A percentile compares a stretch with the other conserved stretches of the same genome.
Conservation (phyloP, 2,797 vertebrate genomes). For the Heliangelus exortis region DNA sequence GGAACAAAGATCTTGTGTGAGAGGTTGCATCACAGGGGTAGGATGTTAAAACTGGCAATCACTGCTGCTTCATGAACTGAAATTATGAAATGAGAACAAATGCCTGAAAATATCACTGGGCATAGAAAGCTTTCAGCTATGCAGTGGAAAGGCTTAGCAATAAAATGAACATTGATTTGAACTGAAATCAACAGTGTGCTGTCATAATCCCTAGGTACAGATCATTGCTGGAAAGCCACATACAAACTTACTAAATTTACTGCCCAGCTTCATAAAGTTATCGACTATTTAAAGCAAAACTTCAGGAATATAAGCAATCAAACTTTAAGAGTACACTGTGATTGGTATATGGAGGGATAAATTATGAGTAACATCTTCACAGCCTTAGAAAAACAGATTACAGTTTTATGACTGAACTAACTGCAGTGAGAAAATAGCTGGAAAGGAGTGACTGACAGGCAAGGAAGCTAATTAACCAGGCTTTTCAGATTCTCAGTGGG, state of each 20-base stretch:
- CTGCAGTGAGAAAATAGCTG: slow-evolving; percentile 42
- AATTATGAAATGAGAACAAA: background rate
- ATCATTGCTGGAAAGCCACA: background rate
- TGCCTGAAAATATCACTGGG: background rate
- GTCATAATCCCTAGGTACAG: background rate
- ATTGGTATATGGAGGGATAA: slow-evolving; percentile 17
- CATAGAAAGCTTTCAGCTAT: background rate
- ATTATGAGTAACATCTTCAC: slow-evolving; percentile 38
- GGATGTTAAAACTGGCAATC: background rate
- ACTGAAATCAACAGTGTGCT: background rate
- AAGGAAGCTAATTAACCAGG: slow-evolving; percentile 52
- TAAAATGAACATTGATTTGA: background rate
- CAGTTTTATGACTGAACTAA: slow-evolving; percentile 44
- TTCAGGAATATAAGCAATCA: background rate
- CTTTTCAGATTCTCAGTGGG: slow-evolving; percentile 23
- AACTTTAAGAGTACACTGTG: background rate
- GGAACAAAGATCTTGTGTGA: background rate
- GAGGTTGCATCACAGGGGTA: background rate
- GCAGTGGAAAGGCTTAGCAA: background rate
- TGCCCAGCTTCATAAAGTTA: background rate
- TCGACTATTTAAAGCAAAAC: background rate
- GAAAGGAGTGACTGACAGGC: slow-evolving; percentile 55
- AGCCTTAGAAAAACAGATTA: slow-evolving; percentile 43
- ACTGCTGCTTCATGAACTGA: background rate
- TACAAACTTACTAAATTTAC: background rate